These are phyloP conservation scores for Caranx melampygus DNA, from an alignment of 2,113 vertebrate genomes.

Conservation along the genomic window DNA sequence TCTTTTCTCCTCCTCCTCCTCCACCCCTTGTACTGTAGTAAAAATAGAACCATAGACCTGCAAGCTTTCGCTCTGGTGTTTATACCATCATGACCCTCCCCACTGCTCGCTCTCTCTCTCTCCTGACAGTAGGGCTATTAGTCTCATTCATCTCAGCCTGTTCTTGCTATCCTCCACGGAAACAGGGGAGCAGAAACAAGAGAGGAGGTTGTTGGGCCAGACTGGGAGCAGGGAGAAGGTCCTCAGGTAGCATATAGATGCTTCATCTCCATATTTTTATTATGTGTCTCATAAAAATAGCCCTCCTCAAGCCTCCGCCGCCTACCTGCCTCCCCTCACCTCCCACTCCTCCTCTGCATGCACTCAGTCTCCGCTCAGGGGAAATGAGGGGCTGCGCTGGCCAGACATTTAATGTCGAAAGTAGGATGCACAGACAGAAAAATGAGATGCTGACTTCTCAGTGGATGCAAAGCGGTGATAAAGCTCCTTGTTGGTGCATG, in stretches of 20 bases:
- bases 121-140: conserved; percentile 75
- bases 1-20: conserved; percentile 41
- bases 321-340: conserved; percentile 39
- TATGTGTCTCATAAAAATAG: conserved; percentile 77
- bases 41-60: conserved; percentile 78
- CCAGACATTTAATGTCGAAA: conserved; percentile 64
- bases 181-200: conserved; percentile 58
- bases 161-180: conserved; percentile 56
- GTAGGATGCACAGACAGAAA: conserved; percentile 37
- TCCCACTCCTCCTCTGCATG: conserved; percentile 66
- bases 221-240: conserved; percentile 64
- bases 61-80: conserved; percentile 76
- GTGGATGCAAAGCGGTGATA: conserved; percentile 40
- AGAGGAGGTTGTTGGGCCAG: conserved; percentile 56
- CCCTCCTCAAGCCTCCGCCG: conserved; percentile 40
- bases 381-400: conserved; percentile 59
- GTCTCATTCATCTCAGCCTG: conserved; percentile 73
- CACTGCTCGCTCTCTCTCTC: conserved; percentile 38
- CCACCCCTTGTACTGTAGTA: conserved; percentile 53
- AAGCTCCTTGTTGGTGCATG: conserved; percentile 9
- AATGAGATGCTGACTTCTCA: conserved; percentile 35
- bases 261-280: conserved; percentile 76
- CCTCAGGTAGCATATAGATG: conserved; percentile 72
- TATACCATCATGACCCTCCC: conserved; percentile 69
- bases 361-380: conserved; percentile 63